Conservation (phyloP, 2,797 vertebrate species). For the Ptychadena robeensis region DNA sequence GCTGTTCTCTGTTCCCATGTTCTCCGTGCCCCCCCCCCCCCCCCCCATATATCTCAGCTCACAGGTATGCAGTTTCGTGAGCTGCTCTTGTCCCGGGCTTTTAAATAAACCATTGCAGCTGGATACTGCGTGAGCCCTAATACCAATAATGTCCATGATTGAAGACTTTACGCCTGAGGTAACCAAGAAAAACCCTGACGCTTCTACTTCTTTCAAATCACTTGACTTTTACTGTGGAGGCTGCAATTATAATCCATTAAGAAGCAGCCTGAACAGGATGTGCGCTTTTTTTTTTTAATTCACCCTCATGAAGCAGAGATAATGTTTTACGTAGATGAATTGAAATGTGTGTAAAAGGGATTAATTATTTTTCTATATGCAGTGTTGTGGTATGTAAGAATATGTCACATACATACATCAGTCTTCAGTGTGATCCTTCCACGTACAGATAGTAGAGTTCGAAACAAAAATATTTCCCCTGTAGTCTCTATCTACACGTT, state of each 20-base stretch:
- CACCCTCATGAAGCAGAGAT: background rate
- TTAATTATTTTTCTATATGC: no score
- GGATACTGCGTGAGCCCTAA: background rate
- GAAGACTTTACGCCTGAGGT: background rate
- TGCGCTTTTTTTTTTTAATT: background rate
- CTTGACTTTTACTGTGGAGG: constrained; percentile 10
- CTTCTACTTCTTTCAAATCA: background rate
- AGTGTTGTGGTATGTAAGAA: no score
- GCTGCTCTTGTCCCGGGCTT: background rate
- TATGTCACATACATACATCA: no score
- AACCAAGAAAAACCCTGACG: constrained; percentile 6
- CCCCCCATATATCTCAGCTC: background rate
- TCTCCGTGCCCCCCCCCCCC: no score
- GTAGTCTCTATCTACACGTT: no score
- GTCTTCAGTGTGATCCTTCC: no score
- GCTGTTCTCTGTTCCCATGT: background rate
- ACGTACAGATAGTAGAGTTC: no score
- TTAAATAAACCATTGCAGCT: background rate
- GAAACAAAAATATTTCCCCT: no score
- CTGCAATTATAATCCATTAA: constrained; percentile 32
- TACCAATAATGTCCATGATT: background rate
- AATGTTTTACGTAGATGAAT: no score
- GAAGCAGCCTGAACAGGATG: background rate
- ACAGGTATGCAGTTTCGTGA: background rate
- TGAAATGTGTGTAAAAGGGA: no score